phyloP scores from a whole-genome alignment of 2,113 vertebrate species.

The Myocastor coypus region DNA sequence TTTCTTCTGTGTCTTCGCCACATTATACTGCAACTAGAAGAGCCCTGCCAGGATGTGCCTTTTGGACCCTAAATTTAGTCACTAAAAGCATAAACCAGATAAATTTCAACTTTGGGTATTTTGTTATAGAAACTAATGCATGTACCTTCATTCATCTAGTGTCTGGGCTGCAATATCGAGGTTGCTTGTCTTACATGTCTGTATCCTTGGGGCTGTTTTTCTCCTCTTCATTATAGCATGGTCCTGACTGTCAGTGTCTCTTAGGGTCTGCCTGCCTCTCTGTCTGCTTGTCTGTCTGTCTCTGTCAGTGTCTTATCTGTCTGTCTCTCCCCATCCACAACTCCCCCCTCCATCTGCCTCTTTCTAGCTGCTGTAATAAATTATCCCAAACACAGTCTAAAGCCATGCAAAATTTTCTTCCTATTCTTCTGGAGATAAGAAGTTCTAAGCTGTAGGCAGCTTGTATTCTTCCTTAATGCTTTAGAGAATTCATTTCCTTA shows the following conservation, averaged over 20 bases:
- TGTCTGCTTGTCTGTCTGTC: neutral
- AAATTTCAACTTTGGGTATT: neutral
- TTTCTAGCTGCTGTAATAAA: constrained; percentile 1
- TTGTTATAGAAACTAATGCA: neutral
- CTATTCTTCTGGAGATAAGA: neutral
- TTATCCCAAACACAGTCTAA: neutral
- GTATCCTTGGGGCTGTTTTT: neutral
- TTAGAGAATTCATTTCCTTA: neutral
- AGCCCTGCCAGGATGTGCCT: neutral
- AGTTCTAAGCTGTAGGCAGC: constrained; percentile 28
- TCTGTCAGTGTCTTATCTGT: neutral
- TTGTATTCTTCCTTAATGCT: neutral
- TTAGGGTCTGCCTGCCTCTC: too few relatives aligned
- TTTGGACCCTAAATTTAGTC: neutral
- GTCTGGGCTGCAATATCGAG: neutral
- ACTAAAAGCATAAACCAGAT: neutral
- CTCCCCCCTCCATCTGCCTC: neutral
- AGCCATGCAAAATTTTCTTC: constrained; percentile 28
- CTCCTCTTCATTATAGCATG: neutral
- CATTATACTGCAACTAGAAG: neutral
- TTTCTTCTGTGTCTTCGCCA: neutral
- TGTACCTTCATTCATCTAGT: neutral
- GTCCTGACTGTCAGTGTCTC: neutral
- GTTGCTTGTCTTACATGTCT: neutral
- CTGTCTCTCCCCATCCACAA: too few relatives aligned